phyloP scores from a whole-genome alignment of 1,140 invertebrate species.

The Drosophila watanabei region DNA sequence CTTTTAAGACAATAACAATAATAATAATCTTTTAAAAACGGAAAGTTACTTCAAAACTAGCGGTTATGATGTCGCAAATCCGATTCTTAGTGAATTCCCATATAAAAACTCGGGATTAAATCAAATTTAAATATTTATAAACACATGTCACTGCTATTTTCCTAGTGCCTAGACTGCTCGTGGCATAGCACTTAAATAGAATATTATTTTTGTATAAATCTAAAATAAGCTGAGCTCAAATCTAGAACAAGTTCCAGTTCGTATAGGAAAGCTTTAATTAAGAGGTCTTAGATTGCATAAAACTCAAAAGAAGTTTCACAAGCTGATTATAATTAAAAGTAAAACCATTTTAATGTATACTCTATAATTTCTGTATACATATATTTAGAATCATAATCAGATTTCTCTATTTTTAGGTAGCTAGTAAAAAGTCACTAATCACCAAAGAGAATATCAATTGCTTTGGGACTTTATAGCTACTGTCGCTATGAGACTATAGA shows the following conservation, averaged over 20 bases:
- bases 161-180: background rate
- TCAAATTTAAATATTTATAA: conserved; percentile 15
- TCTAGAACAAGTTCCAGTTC: conserved; percentile 8
- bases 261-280: too few species aligned
- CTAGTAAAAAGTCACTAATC: conserved; percentile 1
- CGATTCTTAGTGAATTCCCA: background rate
- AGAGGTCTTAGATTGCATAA: background rate
- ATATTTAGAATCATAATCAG: background rate
- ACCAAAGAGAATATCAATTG: background rate
- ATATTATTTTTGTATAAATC: conserved; percentile 4
- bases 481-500: background rate
- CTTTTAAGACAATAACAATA: too few species aligned
- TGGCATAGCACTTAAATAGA: background rate
- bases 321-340: background rate
- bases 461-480: background rate
- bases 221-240: background rate
- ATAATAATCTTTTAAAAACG: background rate
- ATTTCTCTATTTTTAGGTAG: background rate
- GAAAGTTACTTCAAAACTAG: conserved; percentile 4
- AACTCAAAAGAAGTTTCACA: background rate
- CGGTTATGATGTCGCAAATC: background rate
- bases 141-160: background rate
- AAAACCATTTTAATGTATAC: background rate
- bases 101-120: background rate
- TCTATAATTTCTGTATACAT: background rate